Conservation (phyloP, 2,797 vertebrate species). For the Trematomus bernacchii region DNA sequence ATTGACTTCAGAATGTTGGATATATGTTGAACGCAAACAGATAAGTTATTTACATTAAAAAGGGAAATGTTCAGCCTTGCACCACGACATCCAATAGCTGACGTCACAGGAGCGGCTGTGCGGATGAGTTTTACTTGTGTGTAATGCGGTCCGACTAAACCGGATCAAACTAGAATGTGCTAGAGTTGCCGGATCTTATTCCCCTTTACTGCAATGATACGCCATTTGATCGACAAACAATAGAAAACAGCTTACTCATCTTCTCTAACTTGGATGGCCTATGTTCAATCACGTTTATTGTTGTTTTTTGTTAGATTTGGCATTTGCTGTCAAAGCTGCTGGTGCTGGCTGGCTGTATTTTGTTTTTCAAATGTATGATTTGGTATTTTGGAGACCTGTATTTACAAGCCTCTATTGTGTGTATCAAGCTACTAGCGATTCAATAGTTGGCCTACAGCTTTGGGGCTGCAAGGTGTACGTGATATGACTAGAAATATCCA, state of each 20-base stretch:
- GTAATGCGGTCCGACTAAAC: conserved; percentile 61
- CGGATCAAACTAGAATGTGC: conserved; percentile 78
- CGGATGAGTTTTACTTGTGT: conserved; percentile 71
- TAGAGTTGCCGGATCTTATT: conserved; percentile 67
- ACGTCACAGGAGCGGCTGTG: conserved; percentile 71
- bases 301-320: not conserved
- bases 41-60: not conserved
- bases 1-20: accelerated
- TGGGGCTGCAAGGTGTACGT: not conserved
- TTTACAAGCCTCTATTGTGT: not conserved
- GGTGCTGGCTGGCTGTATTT: not conserved
- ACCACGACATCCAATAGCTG: conserved; percentile 32
- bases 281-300: not conserved
- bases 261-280: not conserved
- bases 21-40: not conserved
- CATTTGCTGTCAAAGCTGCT: conserved; percentile 1
- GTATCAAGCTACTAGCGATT: accelerated
- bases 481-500: conserved; percentile 47
- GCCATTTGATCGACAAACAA: conserved; percentile 58
- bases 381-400: not conserved
- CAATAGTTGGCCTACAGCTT: not conserved
- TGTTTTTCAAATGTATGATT: not conserved
- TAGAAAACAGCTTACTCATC: conserved; percentile 59
- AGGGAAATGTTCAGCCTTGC: not conserved
- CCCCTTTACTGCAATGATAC: conserved; percentile 69